These are phyloP conservation scores for Drosophila testacea DNA, from an alignment of 2,888 invertebrate species.

Conservation along the genomic window DNA sequence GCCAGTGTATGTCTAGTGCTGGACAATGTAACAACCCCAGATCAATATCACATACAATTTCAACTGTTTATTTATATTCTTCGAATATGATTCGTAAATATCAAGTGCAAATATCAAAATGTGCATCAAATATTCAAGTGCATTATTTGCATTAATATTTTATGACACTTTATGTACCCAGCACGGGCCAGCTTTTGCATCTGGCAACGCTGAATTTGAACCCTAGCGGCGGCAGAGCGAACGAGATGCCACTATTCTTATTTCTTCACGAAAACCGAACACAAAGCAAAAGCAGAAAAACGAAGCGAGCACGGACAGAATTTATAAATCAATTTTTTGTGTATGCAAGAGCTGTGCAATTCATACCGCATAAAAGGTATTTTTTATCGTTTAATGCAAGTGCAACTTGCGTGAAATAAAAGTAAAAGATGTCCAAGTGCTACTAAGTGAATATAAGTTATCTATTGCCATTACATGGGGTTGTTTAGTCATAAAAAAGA, in stretches of 20 bases:
- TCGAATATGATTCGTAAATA: neutral
- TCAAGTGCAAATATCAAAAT: neutral
- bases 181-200: slow-evolving; percentile 14
- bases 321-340: slow-evolving; percentile 84
- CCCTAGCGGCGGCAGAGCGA: slow-evolving; percentile 45
- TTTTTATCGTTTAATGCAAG: slow-evolving; percentile 33
- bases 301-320: slow-evolving; percentile 78
- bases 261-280: slow-evolving; percentile 72
- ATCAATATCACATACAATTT: slow-evolving; percentile 3
- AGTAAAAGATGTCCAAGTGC: slow-evolving; percentile 5
- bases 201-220: slow-evolving; percentile 56
- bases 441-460: slow-evolving; percentile 32
- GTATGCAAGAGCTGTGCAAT: slow-evolving; percentile 82
- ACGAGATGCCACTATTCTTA: slow-evolving; percentile 60
- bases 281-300: slow-evolving; percentile 74
- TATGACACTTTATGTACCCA: slow-evolving; percentile 10
- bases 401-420: slow-evolving; percentile 21
- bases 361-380: slow-evolving; percentile 73
- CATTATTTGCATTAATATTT: slow-evolving; percentile 7
- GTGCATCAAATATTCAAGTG: neutral
- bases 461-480: slow-evolving; percentile 8
- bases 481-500: slow-evolving; percentile 21
- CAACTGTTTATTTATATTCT: slow-evolving; percentile 14
- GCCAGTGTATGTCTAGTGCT: slow-evolving; percentile 37
- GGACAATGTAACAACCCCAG: slow-evolving; percentile 5